A percentile compares a stretch with the other conserved stretches of the same genome.
These are phyloP conservation scores for Paraescarpia echinospica DNA, from an alignment of 1,140 invertebrate genomes.

Conservation along the genomic window DNA sequence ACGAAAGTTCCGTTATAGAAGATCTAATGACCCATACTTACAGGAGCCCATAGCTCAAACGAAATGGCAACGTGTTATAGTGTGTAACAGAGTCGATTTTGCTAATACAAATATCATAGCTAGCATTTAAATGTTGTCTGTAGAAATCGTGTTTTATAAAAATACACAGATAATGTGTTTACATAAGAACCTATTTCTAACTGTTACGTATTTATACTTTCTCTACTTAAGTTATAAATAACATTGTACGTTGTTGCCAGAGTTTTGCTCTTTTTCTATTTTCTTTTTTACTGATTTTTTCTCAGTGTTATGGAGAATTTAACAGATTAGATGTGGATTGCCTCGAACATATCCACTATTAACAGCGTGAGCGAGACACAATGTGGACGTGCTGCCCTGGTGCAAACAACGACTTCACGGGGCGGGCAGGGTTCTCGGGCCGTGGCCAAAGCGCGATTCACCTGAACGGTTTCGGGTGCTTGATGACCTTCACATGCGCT, in stretches of 20 bases:
- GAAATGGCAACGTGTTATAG: neutral
- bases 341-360: neutral
- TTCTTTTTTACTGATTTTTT: neutral
- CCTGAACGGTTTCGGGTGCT: slow-evolving; percentile 17
- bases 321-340: neutral
- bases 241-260: neutral
- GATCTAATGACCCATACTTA: neutral
- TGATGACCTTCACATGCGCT: slow-evolving; percentile 13
- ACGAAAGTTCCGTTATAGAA: neutral
- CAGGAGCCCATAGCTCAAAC: neutral
- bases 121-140: neutral
- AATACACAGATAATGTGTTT: neutral
- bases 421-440: neutral
- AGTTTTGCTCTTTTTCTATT: neutral
- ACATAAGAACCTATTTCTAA: too few species aligned
- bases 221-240: neutral
- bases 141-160: neutral
- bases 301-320: neutral
- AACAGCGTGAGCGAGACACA: neutral
- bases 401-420: neutral
- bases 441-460: neutral
- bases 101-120: too few species aligned
- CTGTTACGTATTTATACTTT: neutral
- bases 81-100: neutral
- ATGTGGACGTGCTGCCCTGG: neutral